Percentiles rank a stretch among this genome's conserved stretches.
phyloP scores from a whole-genome alignment of 2,113 vertebrate genomes.

The Lampris megalopsis region DNA sequence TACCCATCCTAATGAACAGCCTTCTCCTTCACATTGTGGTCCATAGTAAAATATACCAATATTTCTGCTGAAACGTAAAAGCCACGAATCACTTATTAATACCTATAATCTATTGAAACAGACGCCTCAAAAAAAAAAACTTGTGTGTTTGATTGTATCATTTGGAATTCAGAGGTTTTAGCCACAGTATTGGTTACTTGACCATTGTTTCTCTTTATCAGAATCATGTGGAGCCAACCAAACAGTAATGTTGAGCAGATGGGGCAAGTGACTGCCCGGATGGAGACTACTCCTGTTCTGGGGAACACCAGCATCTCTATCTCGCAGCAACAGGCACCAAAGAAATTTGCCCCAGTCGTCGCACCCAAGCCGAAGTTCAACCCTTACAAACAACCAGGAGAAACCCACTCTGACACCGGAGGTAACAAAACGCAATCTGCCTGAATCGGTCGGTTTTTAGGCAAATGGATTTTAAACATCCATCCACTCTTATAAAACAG shows the following conservation, averaged over 20 bases:
- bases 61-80: background rate
- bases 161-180: background rate
- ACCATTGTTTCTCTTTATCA: conserved; percentile 33
- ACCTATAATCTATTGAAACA: background rate
- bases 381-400: conserved; percentile 85
- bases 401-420: conserved; percentile 65
- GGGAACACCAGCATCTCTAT: conserved; percentile 93
- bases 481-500: no score
- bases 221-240: conserved; percentile 91
- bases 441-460: background rate
- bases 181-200: background rate
- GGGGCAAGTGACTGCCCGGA: conserved; percentile 91
- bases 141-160: background rate
- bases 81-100: background rate
- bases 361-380: conserved; percentile 98
- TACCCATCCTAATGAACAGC: background rate
- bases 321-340: conserved; percentile 93
- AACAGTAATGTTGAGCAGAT: conserved; percentile 84
- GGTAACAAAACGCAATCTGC: conserved; percentile 60
- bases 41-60: background rate
- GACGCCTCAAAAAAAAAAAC: background rate
- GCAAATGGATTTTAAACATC: background rate
- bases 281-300: conserved; percentile 95
- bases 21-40: background rate
- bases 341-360: conserved; percentile 95